A percentile compares a stretch with the other conserved stretches of the same genome.
Evolutionary conservation across 2,113 vertebrate species (phyloP).

Genomic region (Himantopus leucocephalus): DNA sequence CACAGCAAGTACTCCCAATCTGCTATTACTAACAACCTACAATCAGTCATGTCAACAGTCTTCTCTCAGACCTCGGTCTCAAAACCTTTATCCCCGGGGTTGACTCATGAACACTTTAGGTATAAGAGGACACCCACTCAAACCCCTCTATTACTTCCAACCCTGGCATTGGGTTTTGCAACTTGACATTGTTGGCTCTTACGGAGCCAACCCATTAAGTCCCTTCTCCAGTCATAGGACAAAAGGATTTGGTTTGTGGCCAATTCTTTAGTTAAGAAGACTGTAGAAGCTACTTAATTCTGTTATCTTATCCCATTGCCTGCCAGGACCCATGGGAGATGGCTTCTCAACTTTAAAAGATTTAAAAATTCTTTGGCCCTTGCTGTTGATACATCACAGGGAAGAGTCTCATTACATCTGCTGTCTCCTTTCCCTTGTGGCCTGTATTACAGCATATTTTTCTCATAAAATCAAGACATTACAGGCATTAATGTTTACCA

Average conservation of each 20-base stretch:
- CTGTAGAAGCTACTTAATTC: background rate
- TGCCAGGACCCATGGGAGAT: background rate
- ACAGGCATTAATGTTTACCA: background rate
- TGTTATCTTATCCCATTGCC: background rate
- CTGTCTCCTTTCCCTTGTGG: background rate
- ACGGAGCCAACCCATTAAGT: background rate
- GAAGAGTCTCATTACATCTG: background rate
- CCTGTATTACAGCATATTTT: background rate
- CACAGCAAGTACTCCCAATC: background rate
- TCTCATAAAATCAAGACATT: background rate
- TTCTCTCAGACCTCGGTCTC: accelerated
- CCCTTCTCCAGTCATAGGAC: background rate
- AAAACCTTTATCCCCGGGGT: background rate
- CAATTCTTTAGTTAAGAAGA: background rate
- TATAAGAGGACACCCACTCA: background rate
- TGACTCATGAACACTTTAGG: background rate
- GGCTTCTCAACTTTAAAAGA: background rate
- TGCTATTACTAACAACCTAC: background rate
- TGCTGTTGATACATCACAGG: background rate
- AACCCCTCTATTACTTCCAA: background rate
- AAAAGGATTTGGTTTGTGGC: background rate
- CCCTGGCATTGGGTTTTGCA: background rate
- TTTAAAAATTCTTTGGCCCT: background rate
- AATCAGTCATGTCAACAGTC: background rate
- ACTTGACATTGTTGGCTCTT: accelerated